Evolutionary conservation across 2,797 vertebrate genomes (phyloP), one percentile per base, ranked within the genome.

Genomic region (Fundulus diaphanus): DNA sequence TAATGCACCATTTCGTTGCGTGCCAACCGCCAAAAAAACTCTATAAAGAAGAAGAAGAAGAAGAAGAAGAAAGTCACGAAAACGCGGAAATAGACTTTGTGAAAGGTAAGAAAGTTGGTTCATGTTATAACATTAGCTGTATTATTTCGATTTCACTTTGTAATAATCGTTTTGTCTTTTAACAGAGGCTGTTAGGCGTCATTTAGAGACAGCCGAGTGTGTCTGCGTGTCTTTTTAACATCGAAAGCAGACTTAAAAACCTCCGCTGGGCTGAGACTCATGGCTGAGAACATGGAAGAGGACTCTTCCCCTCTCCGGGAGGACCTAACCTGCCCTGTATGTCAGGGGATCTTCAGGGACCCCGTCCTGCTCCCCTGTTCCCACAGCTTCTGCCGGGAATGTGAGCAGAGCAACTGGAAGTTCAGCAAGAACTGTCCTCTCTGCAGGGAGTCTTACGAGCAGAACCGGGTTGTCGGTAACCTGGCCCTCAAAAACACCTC

Each of bases 381-480:
- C 8, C 96, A 97, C 93, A 96, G 94, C 90, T 96, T 97, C 89
- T 97, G 96, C 75, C 92, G 89, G 57, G 87, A 72, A 2, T 97
- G 97, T 35, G 80, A 95, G 49, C 80, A 83, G 24, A 59, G 33
- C 0, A 92, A 89, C 69, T 86, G 87, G 85, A 20, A 91, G 24
- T 0, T 5, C 13, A 69, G 3, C 5, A 76, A 29, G 0, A 71
- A 0, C 2, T 96, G 95, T 31, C 94, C 95, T 0, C 8, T 95
- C 46, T 96, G 95, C 74, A 57, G 94, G 44, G 0, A 7, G 7
- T 3, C 0, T 40, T 90, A 78, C 1, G 57, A 74, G 1, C 77
- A 83, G 0, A 79, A 76, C 0, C 73, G 87, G 8, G 87, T 87
- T 40, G 86, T 91, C 35, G 0, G 70, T 49, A 94, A 95, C 86